Conservation (phyloP, 2,797 vertebrate genomes). For the Pipistrellus kuhlii region DNA sequence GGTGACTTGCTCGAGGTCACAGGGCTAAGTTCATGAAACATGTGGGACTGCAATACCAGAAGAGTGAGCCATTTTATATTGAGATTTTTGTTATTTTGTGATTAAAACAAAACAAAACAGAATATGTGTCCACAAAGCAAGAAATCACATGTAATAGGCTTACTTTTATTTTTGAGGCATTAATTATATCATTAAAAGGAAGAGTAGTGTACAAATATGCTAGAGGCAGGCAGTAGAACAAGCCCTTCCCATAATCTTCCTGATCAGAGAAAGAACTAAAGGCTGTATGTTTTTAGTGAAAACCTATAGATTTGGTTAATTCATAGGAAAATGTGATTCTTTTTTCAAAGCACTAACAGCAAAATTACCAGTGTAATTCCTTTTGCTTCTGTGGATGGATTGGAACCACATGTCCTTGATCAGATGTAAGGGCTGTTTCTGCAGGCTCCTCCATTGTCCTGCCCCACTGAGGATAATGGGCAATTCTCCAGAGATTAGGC, state of each 20-base stretch:
- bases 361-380: not conserved
- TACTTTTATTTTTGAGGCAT: not conserved
- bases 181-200: not conserved
- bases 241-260: not conserved
- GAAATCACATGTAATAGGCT: not conserved
- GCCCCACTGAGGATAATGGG: not conserved
- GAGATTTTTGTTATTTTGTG: not conserved
- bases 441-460: not conserved
- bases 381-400: not conserved
- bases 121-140: not conserved
- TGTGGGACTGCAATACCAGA: not conserved
- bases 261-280: not conserved
- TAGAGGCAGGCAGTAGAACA: not conserved
- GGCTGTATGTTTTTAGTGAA: not conserved
- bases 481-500: not conserved
- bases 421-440: not conserved
- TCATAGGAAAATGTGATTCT: constrained; percentile 2
- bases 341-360: constrained; percentile 36
- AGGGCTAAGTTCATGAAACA: not conserved
- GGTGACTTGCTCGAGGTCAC: not conserved
- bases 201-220: not conserved
- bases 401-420: too few species aligned
- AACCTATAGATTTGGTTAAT: not conserved
- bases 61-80: not conserved
- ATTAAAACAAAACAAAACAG: not conserved